Conservation (phyloP, 2,113 vertebrate species). For the Plecturocebus donacophilus region DNA sequence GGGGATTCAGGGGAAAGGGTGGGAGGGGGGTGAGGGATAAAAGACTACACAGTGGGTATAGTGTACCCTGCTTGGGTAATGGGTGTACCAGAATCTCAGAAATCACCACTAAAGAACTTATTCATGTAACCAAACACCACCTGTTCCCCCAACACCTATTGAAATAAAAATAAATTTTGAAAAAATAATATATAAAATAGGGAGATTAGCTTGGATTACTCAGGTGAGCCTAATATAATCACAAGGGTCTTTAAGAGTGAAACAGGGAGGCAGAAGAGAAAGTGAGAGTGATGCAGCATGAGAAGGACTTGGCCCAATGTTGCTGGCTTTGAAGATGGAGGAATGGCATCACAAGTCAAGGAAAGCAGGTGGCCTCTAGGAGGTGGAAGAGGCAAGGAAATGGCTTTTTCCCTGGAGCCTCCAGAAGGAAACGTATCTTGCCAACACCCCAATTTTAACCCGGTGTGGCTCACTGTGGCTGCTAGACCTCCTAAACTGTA, state of each 20-base stretch:
- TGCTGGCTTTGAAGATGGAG: conserved; percentile 2
- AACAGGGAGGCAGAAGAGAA: not conserved
- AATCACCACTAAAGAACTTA: too few species aligned
- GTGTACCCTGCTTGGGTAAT: too few species aligned
- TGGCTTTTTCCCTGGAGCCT: not conserved
- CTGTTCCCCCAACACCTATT: too few species aligned
- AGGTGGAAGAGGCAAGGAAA: not conserved
- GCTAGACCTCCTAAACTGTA: not conserved
- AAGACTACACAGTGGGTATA: too few species aligned
- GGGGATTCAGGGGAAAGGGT: too few species aligned
- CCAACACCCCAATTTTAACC: not conserved
- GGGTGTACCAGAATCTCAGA: too few species aligned
- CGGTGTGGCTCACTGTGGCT: not conserved
- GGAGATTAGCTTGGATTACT: not conserved
- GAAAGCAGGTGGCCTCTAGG: not conserved
- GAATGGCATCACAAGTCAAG: not conserved
- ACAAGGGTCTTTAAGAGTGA: not conserved
- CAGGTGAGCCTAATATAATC: not conserved
- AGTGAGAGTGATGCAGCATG: not conserved
- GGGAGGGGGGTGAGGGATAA: too few species aligned
- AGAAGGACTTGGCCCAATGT: not conserved
- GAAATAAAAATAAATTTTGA: too few species aligned
- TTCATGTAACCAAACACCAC: too few species aligned
- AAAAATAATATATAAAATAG: too few species aligned
- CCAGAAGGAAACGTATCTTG: not conserved